These are phyloP conservation scores for Drosophila parabipectinata DNA, from an alignment of 1,140 invertebrate genomes.

Conservation along the genomic window DNA sequence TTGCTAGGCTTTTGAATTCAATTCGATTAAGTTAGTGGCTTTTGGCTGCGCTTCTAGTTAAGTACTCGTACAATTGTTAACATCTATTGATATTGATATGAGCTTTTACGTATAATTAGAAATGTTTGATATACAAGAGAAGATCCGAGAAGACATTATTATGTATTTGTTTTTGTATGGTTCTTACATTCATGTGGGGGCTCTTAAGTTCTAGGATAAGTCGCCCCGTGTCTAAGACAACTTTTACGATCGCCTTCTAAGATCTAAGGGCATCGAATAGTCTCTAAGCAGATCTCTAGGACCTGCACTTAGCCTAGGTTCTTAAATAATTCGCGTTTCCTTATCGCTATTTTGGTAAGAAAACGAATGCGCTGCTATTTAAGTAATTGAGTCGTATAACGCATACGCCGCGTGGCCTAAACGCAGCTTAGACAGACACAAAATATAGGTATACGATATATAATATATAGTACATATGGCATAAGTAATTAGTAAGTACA, in stretches of 20 bases:
- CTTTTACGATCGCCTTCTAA: constrained; percentile 44
- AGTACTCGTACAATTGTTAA: constrained; percentile 39
- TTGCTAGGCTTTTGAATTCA: constrained; percentile 44
- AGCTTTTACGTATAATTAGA: constrained; percentile 42
- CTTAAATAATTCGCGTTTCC: constrained; percentile 55
- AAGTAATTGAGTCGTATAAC: constrained; percentile 54
- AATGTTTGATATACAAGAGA: constrained; percentile 40
- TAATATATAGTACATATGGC: constrained; percentile 45
- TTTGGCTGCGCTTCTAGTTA: constrained; percentile 35
- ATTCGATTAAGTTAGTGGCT: constrained; percentile 25
- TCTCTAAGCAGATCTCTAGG: constrained; percentile 72
- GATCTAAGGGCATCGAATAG: constrained; percentile 35
- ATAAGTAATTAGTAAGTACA: constrained; percentile 43
- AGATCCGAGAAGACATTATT: constrained; percentile 20
- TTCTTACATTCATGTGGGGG: constrained; percentile 30
- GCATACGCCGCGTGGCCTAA: constrained; percentile 64
- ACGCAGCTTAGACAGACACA: constrained; percentile 52
- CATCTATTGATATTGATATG: constrained; percentile 74
- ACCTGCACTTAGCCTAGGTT: constrained; percentile 65
- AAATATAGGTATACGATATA: constrained; percentile 41
- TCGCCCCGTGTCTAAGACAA: constrained; percentile 47
- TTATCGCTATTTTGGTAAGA: constrained; percentile 58
- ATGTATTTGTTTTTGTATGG: background rate
- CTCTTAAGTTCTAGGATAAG: constrained; percentile 41
- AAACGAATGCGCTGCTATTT: constrained; percentile 50